Evolutionary conservation across 2,888 invertebrate species (phyloP).

Genomic region (Pandemis corylana): DNA sequence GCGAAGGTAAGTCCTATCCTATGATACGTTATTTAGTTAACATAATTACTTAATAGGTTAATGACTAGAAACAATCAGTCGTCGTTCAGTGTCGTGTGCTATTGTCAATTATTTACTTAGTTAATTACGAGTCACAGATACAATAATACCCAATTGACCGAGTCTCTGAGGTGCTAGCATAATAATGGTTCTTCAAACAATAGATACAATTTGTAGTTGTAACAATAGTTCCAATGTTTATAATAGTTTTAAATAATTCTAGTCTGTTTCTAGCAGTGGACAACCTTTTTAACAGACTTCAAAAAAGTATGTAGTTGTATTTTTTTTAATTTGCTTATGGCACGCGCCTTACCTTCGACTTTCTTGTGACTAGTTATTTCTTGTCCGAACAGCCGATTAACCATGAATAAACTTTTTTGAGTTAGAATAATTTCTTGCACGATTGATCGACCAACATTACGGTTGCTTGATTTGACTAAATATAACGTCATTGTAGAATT

Average conservation of each 20-base stretch:
- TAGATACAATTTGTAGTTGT: not conserved
- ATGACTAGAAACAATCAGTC: not conserved
- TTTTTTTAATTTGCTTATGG: not conserved
- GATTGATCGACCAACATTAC: not conserved
- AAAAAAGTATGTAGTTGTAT: too few species aligned
- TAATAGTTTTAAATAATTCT: not conserved
- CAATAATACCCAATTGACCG: conserved; percentile 25
- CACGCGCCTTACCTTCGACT: not conserved
- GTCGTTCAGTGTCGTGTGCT: not conserved
- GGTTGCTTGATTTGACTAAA: not conserved
- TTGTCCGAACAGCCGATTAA: not conserved
- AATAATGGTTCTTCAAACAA: not conserved
- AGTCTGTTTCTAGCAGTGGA: not conserved
- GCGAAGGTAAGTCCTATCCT: too few species aligned
- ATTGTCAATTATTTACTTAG: conserved; percentile 11
- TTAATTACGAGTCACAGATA: conserved; percentile 19
- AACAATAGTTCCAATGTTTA: not conserved
- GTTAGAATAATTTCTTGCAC: not conserved
- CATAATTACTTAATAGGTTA: not conserved
- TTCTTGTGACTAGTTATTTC: not conserved
- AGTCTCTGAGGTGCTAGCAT: conserved; percentile 7
- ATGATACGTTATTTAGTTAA: too few species aligned
- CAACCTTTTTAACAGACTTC: not conserved
- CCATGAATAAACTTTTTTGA: not conserved
- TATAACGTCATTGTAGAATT: not conserved